phyloP scores from a whole-genome alignment of 2,888 invertebrate species.

The Elegia similella region DNA sequence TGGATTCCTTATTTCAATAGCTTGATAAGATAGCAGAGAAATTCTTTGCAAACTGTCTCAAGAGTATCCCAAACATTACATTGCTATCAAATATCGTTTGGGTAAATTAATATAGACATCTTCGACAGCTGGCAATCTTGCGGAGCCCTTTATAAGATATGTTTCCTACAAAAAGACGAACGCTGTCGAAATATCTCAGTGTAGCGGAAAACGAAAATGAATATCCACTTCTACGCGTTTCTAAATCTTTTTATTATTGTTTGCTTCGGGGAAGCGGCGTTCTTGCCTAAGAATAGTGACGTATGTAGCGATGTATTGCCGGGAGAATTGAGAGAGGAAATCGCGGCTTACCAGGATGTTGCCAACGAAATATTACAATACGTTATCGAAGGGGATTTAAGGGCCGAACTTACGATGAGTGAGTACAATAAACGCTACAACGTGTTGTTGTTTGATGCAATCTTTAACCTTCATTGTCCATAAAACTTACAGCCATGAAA shows the following conservation, averaged over 20 bases:
- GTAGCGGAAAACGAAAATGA: conserved; percentile 45
- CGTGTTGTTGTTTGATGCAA: neutral
- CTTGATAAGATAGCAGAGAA: neutral
- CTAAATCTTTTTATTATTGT: conserved; percentile 42
- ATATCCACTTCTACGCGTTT: conserved; percentile 36
- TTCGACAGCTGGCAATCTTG: conserved; percentile 35
- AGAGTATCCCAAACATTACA: conserved; percentile 31
- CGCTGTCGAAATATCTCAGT: conserved; percentile 36
- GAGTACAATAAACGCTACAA: conserved; percentile 32
- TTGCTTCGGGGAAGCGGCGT: conserved; percentile 45
- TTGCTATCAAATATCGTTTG: conserved; percentile 37
- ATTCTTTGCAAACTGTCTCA: conserved; percentile 15
- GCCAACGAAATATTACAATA: conserved; percentile 77
- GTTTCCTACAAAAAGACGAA: conserved; percentile 31
- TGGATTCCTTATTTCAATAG: neutral
- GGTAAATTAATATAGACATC: conserved; percentile 37
- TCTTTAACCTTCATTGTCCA: neutral
- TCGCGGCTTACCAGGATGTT: conserved; percentile 76
- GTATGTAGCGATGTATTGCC: conserved; percentile 63
- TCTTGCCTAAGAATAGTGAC: conserved; percentile 42
- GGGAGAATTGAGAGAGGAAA: conserved; percentile 77
- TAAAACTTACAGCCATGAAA: neutral
- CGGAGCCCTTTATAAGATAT: conserved; percentile 31
- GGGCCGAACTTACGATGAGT: conserved; percentile 81
- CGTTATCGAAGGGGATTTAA: conserved; percentile 77